These are phyloP conservation scores for Sesia apiformis DNA, from an alignment of 2,888 invertebrate genomes.

Conservation along the genomic window DNA sequence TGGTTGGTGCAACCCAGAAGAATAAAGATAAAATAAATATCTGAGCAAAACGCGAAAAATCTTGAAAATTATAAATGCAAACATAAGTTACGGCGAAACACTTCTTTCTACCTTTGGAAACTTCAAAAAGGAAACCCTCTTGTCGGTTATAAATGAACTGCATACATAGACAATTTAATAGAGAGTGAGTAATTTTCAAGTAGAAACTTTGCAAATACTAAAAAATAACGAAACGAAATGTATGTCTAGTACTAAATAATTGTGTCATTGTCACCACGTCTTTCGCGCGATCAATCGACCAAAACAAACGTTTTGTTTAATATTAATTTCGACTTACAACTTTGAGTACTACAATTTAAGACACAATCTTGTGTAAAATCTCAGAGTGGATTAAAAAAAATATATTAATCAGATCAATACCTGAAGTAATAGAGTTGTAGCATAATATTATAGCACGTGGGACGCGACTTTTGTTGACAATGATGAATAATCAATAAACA, in stretches of 20 bases:
- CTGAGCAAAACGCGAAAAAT: too few species aligned
- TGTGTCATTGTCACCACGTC: not conserved
- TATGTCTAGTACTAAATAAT: not conserved
- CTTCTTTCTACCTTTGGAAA: too few species aligned
- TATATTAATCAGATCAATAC: constrained; percentile 7
- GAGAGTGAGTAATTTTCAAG: constrained; percentile 9
- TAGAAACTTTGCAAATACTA: too few species aligned
- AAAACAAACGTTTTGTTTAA: not conserved
- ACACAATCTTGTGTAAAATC: not conserved
- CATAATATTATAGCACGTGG: constrained; percentile 1
- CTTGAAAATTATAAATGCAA: too few species aligned
- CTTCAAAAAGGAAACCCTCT: too few species aligned
- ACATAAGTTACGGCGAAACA: too few species aligned
- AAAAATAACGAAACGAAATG: not conserved
- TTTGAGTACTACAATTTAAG: not conserved
- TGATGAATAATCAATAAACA: constrained; percentile 16
- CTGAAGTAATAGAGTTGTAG: constrained; percentile 5
- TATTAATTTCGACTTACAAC: not conserved
- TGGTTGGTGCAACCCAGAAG: too few species aligned
- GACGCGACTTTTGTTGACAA: constrained; percentile 6
- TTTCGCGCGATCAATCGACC: not conserved
- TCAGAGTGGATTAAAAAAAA: not conserved
- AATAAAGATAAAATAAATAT: too few species aligned
- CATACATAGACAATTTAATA: too few species aligned
- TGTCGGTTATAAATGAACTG: too few species aligned